Percentiles rank a stretch among this genome's conserved stretches.
These are phyloP conservation scores for Platycercus adscitus DNA, from an alignment of 2,113 vertebrate species.

Conservation along the genomic window DNA sequence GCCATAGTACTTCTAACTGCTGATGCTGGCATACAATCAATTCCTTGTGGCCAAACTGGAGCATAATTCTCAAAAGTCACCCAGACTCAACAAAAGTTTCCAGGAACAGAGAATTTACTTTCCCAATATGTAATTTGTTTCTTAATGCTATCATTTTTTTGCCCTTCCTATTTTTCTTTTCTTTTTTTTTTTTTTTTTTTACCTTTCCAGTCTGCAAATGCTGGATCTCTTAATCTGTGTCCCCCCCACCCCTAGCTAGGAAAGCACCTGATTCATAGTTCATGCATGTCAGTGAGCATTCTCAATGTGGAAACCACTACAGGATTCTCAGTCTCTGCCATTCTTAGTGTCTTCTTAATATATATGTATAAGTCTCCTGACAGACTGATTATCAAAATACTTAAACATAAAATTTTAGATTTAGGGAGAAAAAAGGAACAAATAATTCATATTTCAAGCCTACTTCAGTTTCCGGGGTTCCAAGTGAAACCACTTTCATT, in stretches of 20 bases:
- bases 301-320: not conserved
- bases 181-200: not conserved
- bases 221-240: accelerated
- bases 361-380: not conserved
- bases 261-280: not conserved
- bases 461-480: not conserved
- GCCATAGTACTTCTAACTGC: not conserved
- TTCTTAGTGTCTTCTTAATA: not conserved
- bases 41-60: not conserved
- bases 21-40: not conserved
- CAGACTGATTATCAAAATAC: not conserved
- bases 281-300: not conserved
- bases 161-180: accelerated
- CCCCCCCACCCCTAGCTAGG: not conserved
- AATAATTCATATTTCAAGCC: not conserved
- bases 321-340: not conserved
- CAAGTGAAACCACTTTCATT: not conserved
- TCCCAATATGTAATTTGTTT: not conserved
- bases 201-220: not conserved
- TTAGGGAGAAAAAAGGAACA: not conserved
- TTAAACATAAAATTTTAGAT: not conserved
- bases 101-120: not conserved
- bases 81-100: not conserved
- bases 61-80: not conserved
- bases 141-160: not conserved